Percentiles rank a stretch among this genome's conserved stretches.
phyloP scores from a whole-genome alignment of 2,113 vertebrate species.

The Coptodon rendalli region DNA sequence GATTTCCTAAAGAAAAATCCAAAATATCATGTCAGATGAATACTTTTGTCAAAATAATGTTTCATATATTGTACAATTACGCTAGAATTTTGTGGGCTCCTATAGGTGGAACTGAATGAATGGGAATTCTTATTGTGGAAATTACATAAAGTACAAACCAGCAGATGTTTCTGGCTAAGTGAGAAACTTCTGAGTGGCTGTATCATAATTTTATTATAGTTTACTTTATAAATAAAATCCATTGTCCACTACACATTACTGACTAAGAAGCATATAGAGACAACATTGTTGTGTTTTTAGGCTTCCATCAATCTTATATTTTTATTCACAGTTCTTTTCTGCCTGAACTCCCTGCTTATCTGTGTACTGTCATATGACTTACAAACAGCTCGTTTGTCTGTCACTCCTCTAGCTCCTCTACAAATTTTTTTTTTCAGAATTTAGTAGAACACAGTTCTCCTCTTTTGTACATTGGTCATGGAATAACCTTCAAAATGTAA shows the following conservation, averaged over 20 bases:
- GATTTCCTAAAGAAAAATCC: neutral
- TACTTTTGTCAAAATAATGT: neutral
- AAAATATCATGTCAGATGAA: neutral
- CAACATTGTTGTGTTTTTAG: fast-evolving
- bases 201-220: neutral
- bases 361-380: neutral
- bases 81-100: neutral
- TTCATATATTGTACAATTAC: fast-evolving
- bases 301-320: neutral
- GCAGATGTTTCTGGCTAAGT: fast-evolving
- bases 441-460: neutral
- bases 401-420: neutral
- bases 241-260: neutral
- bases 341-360: neutral
- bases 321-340: neutral
- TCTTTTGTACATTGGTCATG: fast-evolving
- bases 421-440: neutral
- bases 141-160: neutral
- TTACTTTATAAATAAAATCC: neutral
- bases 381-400: neutral
- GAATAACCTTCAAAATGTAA: fast-evolving
- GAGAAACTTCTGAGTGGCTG: neutral
- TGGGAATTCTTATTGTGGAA: fast-evolving
- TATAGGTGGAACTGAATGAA: neutral
- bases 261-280: neutral